These are phyloP conservation scores for Lepeophtheirus nordmannii DNA, from an alignment of 2,888 invertebrate genomes.

Conservation along the genomic window DNA sequence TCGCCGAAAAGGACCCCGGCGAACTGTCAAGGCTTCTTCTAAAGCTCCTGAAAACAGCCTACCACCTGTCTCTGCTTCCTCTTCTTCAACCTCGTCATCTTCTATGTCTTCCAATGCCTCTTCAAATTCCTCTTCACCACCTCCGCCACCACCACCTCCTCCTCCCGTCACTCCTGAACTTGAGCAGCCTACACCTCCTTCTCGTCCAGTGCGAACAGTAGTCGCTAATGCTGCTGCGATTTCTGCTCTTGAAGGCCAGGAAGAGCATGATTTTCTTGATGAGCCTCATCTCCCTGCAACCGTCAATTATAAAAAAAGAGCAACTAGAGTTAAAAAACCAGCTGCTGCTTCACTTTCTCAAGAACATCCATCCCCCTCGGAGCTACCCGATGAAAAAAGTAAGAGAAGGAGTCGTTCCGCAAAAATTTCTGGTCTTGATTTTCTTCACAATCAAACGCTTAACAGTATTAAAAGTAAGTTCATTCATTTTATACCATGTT, in stretches of 20 bases:
- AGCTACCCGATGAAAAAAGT: constrained; percentile 25
- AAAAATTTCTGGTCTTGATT: constrained; percentile 69
- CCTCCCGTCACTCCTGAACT: too few species aligned
- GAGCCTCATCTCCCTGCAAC: not conserved
- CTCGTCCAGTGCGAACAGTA: constrained; percentile 3
- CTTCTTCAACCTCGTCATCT: too few species aligned
- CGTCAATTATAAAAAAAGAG: not conserved
- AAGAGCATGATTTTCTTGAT: not conserved
- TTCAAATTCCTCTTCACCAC: too few species aligned
- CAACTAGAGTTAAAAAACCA: not conserved
- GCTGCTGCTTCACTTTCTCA: not conserved
- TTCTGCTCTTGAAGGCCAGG: not conserved
- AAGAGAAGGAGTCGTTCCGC: constrained; percentile 33
- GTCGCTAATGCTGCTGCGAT: constrained; percentile 8
- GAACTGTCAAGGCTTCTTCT: too few species aligned
- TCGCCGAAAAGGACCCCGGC: too few species aligned
- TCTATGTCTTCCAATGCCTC: too few species aligned
- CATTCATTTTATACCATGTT: not conserved
- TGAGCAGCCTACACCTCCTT: not conserved
- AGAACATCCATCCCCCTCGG: not conserved
- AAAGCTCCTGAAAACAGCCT: too few species aligned
- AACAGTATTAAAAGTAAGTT: constrained; percentile 11
- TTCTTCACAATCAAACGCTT: constrained; percentile 47
- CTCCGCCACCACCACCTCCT: too few species aligned
- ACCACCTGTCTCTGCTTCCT: too few species aligned